Conservation (phyloP, 2,797 vertebrate species). For the Threskiornis aethiopicus region DNA sequence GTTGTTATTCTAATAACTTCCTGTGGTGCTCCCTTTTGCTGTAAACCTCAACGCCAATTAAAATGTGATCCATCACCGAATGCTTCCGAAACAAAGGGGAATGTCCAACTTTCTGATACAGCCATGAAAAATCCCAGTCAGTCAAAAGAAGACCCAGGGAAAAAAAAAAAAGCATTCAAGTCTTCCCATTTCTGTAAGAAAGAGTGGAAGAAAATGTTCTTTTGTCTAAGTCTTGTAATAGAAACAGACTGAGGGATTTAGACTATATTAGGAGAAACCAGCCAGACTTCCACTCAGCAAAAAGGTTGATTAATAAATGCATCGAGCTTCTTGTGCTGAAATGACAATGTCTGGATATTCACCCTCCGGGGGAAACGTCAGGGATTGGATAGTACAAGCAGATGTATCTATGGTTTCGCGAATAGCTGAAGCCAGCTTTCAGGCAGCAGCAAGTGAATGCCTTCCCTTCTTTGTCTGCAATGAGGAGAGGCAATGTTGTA, state of each 20-base stretch:
- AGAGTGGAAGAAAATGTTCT: neutral
- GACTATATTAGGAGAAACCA: neutral
- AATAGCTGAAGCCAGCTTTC: neutral
- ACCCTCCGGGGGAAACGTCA: neutral
- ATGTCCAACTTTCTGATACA: slow-evolving; percentile 41
- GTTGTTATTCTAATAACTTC: slow-evolving; percentile 70
- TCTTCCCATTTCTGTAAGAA: neutral
- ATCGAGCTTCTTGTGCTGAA: neutral
- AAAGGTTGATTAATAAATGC: slow-evolving; percentile 25
- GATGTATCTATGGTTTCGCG: neutral
- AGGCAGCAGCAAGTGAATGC: neutral
- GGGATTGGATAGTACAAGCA: neutral
- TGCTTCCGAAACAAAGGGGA: slow-evolving; percentile 42
- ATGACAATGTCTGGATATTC: neutral
- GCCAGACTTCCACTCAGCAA: neutral
- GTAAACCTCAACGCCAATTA: slow-evolving; percentile 68
- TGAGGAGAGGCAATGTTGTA: neutral
- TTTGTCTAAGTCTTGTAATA: slow-evolving; percentile 10
- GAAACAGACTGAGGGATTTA: neutral
- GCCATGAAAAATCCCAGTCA: slow-evolving; percentile 25
- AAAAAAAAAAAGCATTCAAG: neutral
- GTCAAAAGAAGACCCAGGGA: neutral
- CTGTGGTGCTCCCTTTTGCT: slow-evolving; percentile 57
- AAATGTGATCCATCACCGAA: slow-evolving; percentile 67
- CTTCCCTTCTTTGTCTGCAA: neutral